Percentiles rank a stretch among this genome's conserved stretches.
Conservation (phyloP, 2,888 invertebrate genomes). For the Orchesella flavescens region DNA sequence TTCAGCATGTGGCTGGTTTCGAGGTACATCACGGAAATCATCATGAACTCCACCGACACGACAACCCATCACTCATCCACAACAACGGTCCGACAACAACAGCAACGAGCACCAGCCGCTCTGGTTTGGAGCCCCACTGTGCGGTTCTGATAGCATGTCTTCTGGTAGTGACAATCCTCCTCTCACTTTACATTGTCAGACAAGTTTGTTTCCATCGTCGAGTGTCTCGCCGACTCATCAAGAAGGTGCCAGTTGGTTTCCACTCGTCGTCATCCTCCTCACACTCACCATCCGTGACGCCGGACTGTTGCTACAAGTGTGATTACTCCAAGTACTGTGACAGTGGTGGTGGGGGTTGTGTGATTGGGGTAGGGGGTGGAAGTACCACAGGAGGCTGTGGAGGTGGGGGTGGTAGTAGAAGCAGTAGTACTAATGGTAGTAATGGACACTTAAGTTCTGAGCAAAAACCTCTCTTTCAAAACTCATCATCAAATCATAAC, state of each 20-base stretch:
- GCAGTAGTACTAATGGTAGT: slow-evolving; percentile 53
- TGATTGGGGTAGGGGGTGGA: slow-evolving; percentile 8
- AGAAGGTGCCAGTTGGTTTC: slow-evolving; percentile 65
- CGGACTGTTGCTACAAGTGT: slow-evolving; percentile 69
- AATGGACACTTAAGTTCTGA: slow-evolving; percentile 58
- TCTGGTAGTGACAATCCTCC: slow-evolving; percentile 63
- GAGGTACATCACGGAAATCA: slow-evolving; percentile 42
- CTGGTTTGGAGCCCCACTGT: slow-evolving; percentile 67
- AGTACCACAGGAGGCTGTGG: slow-evolving; percentile 8
- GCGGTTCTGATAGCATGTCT: slow-evolving; percentile 68
- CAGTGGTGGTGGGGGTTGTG: slow-evolving; percentile 34
- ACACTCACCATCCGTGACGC: slow-evolving; percentile 66
- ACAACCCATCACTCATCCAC: neutral
- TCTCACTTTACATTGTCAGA: slow-evolving; percentile 66
- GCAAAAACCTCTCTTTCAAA: slow-evolving; percentile 67
- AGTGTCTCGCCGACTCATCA: slow-evolving; percentile 61
- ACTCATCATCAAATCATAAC: neutral
- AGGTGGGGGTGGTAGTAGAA: slow-evolving; percentile 27
- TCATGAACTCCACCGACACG: slow-evolving; percentile 25
- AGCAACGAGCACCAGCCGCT: neutral
- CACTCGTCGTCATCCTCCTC: slow-evolving; percentile 64
- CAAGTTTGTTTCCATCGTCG: slow-evolving; percentile 66
- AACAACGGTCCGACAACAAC: slow-evolving; percentile 19
- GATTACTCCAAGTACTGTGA: slow-evolving; percentile 66
- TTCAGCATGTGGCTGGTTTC: slow-evolving; percentile 35